These are phyloP conservation scores for Monochamus saltuarius DNA, from an alignment of 1,140 invertebrate species.

Conservation along the genomic window DNA sequence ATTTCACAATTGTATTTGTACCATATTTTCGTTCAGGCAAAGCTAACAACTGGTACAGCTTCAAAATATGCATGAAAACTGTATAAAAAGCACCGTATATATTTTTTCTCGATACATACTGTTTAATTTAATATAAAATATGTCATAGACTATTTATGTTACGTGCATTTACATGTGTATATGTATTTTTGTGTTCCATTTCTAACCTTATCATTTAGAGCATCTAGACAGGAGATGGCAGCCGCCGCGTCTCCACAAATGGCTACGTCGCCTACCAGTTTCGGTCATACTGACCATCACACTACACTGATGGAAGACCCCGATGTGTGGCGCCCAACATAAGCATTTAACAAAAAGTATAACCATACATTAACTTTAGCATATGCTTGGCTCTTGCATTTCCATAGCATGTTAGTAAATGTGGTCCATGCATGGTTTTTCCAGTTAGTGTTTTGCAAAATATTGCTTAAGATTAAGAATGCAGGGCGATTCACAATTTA, in stretches of 20 bases:
- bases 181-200: too few relatives aligned
- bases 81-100: too few relatives aligned
- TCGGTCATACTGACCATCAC: constrained; percentile 66
- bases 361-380: not conserved
- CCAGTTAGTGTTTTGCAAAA: constrained; percentile 2
- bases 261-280: constrained; percentile 60
- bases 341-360: constrained; percentile 53
- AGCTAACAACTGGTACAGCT: too few relatives aligned
- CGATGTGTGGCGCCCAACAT: constrained; percentile 86
- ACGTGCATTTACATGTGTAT: too few relatives aligned
- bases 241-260: constrained; percentile 70
- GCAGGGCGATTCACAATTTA: too few relatives aligned
- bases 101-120: too few relatives aligned
- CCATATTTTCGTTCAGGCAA: too few relatives aligned
- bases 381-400: constrained; percentile 19
- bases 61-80: too few relatives aligned
- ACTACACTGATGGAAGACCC: constrained; percentile 85
- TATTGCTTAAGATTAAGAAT: too few relatives aligned
- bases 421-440: constrained; percentile 16
- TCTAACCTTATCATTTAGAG: constrained; percentile 56
- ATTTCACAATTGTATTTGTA: too few relatives aligned
- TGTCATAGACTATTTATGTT: too few relatives aligned
- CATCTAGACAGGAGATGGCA: constrained; percentile 78
- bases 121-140: too few relatives aligned
- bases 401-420: constrained; percentile 4